Percentiles rank a stretch among this genome's conserved stretches.
Evolutionary conservation across 1,140 invertebrate genomes (phyloP).

Genomic region (Nautilus pompilius): DNA sequence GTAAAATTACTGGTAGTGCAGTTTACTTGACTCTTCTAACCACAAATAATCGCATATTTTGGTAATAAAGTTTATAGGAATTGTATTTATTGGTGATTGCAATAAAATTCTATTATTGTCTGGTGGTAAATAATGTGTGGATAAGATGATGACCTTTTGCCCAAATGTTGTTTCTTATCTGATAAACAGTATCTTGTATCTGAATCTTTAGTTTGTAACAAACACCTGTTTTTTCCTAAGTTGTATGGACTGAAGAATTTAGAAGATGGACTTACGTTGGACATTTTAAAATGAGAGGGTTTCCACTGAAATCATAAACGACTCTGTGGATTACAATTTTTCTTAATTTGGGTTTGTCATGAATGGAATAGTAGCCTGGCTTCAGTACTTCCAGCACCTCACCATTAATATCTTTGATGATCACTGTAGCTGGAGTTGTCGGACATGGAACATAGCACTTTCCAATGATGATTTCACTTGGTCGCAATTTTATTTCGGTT

Average conservation of each 20-base stretch:
- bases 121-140: too few species aligned
- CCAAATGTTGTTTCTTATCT: too few species aligned
- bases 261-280: conserved; percentile 16
- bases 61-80: too few species aligned
- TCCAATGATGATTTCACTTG: conserved; percentile 47
- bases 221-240: not conserved
- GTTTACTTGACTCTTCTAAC: too few species aligned
- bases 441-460: conserved; percentile 30
- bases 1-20: too few species aligned
- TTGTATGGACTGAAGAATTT: not conserved
- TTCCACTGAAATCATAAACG: conserved; percentile 23
- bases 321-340: conserved; percentile 29
- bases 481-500: conserved; percentile 51
- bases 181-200: too few species aligned
- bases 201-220: too few species aligned
- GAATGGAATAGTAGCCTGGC: conserved; percentile 26
- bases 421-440: conserved; percentile 22
- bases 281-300: conserved; percentile 34
- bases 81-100: too few species aligned
- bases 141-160: too few species aligned
- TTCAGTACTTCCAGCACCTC: conserved; percentile 34
- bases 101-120: too few species aligned
- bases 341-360: conserved; percentile 26
- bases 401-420: conserved; percentile 33
- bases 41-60: too few species aligned